Percentiles rank a stretch among this genome's conserved stretches.
Conservation (phyloP, 1,140 invertebrate genomes). For the Scylla paramamosain region DNA sequence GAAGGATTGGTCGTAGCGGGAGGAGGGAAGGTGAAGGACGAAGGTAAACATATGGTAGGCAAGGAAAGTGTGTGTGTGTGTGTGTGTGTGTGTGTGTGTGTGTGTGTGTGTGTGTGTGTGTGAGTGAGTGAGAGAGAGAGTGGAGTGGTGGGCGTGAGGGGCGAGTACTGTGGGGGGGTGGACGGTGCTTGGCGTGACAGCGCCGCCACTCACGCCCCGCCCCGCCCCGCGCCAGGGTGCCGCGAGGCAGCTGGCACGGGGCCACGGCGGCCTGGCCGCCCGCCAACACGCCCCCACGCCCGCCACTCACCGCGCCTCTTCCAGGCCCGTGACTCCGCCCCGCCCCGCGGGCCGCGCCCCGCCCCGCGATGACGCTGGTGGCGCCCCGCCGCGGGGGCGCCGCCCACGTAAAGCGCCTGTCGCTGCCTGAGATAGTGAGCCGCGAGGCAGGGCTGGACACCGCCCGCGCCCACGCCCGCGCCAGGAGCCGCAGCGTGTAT, state of each 20-base stretch:
- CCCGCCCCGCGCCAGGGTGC: background rate
- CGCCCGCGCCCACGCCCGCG: background rate
- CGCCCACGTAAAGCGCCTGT: constrained; percentile 54
- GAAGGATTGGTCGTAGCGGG: background rate
- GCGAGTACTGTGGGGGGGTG: too few species aligned
- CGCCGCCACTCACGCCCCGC: background rate
- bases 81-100: constrained; percentile 4
- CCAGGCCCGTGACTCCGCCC: background rate
- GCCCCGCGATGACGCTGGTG: constrained; percentile 58
- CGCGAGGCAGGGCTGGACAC: background rate
- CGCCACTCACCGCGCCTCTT: background rate
- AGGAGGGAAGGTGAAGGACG: background rate
- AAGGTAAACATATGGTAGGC: background rate
- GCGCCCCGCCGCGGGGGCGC: constrained; percentile 42
- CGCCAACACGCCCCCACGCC: background rate
- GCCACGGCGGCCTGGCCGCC: background rate
- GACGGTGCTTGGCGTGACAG: background rate
- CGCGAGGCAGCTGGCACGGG: background rate
- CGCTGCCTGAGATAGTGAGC: constrained; percentile 46
- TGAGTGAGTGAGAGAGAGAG: background rate
- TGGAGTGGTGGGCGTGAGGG: background rate
- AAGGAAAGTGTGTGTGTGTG: constrained; percentile 19
- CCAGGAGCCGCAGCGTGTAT: background rate
- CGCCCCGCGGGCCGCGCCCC: background rate
- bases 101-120: constrained; percentile 32